Evolutionary conservation across 2,888 invertebrate genomes (phyloP).

Genomic region (Thalpophila matura): DNA sequence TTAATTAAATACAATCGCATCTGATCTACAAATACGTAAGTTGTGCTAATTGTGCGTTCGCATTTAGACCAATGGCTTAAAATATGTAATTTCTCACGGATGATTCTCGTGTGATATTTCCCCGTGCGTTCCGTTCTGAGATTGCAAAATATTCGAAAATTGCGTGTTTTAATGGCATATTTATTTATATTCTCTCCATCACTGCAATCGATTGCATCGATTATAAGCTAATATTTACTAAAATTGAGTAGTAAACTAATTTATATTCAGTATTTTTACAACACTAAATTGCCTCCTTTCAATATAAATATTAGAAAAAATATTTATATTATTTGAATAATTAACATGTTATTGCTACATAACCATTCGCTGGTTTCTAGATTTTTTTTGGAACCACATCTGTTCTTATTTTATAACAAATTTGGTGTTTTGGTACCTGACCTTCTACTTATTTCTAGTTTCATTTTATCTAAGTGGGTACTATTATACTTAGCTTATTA

Average conservation of each 20-base stretch:
- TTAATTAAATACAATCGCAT: conserved; percentile 6
- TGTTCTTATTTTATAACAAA: too few species aligned
- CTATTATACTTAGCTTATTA: not conserved
- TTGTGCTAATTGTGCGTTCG: too few species aligned
- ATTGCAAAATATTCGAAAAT: conserved; percentile 32
- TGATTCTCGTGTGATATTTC: conserved; percentile 16
- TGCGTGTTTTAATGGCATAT: conserved; percentile 4
- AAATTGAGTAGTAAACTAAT: not conserved
- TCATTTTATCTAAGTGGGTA: too few species aligned
- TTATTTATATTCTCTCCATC: conserved; percentile 1
- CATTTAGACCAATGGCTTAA: conserved; percentile 9
- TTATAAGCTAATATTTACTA: conserved; percentile 8
- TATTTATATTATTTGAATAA: not conserved
- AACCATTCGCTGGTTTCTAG: not conserved
- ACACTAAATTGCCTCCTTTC: conserved; percentile 14
- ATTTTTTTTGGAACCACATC: too few species aligned
- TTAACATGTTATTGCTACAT: not conserved
- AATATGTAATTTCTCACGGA: conserved; percentile 8
- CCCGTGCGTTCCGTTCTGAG: conserved; percentile 9
- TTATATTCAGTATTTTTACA: conserved; percentile 17
- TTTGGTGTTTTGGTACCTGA: too few species aligned
- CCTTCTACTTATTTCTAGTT: too few species aligned
- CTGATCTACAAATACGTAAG: conserved; percentile 19
- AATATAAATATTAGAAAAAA: not conserved
- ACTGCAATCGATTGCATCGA: conserved; percentile 17